Evolutionary conservation across 2,797 vertebrate genomes (phyloP), one percentile per base, ranked within the genome.

Genomic region (Mus caroli): DNA sequence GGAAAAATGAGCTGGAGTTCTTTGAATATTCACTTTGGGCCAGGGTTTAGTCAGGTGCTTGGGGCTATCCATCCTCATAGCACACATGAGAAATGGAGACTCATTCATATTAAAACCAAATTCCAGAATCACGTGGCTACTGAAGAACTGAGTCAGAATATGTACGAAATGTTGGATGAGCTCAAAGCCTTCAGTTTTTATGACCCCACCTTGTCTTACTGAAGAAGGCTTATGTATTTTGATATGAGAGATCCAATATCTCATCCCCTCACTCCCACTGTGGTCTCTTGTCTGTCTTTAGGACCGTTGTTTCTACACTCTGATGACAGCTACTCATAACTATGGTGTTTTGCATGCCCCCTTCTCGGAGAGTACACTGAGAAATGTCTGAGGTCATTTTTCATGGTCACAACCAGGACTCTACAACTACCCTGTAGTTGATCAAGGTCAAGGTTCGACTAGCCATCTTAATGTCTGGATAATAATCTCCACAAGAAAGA

Each of bases 341-440:
- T 37, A 67, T 52, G 17, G 11, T 62, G 60, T 6, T 85, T 71
- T 77, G 11, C n/a, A 31, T 1, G n/a, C 1, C 3, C 24, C 2
- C 1, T 11, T 28, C 85, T 20, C 13, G 28, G 43, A 2, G 22
- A 58, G 4, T 22, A 58, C 56, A 69, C 11, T 26, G 62, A 37
- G 3, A 43, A 62, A 58, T 58, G 5, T 28, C 83, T 75, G 28
- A 58, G 52, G 43, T 17, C 52, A 54, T 52, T 37, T 26, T n/a
- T 15, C 8, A 31, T 37, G 71, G n/a, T 31, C 75, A 75, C 26
- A n/a, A 62, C 3, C 12, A 6, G 4, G 14, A 12, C 6, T 24
- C 0, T 12, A 7, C 20, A 34, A 20, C 14, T 46, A 31, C 3
- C 3, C 6, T 34, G 6, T 62, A 46, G 15, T n/a, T 8, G 2